These are phyloP conservation scores for Campylorhamphus procurvoides DNA, from an alignment of 2,113 vertebrate species.

Conservation along the genomic window DNA sequence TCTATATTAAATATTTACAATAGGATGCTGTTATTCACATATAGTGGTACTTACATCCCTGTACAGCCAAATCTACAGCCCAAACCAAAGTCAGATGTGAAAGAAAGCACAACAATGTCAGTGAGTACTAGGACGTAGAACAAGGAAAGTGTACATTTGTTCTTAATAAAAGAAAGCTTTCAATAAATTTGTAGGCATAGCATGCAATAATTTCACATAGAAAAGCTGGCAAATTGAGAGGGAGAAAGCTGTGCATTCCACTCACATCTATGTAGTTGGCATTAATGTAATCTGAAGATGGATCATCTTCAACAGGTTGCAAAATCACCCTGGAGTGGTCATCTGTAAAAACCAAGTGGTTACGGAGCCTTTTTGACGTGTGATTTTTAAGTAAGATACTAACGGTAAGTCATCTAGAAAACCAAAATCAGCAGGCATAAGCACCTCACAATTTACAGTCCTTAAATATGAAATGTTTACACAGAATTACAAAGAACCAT, in stretches of 20 bases:
- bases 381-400: slow-evolving; percentile 2
- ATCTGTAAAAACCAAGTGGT: slow-evolving; percentile 79
- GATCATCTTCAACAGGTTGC: slow-evolving; percentile 96
- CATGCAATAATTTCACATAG: slow-evolving; percentile 84
- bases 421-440: background rate
- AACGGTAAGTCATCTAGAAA: background rate
- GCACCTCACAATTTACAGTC: background rate
- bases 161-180: slow-evolving; percentile 83
- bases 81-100: slow-evolving; percentile 99
- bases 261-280: slow-evolving; percentile 99
- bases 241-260: slow-evolving; percentile 79
- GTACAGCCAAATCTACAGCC: slow-evolving; percentile 99
- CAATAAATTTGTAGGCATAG: slow-evolving; percentile 80
- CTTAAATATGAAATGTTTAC: background rate
- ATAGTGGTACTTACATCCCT: slow-evolving; percentile 99
- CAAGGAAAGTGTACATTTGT: slow-evolving; percentile 87
- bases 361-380: slow-evolving; percentile 24
- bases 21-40: slow-evolving; percentile 83
- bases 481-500: background rate
- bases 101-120: slow-evolving; percentile 97
- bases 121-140: slow-evolving; percentile 89
- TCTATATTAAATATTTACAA: slow-evolving; percentile 76
- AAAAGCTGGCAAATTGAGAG: slow-evolving; percentile 71
- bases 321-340: slow-evolving; percentile 99
- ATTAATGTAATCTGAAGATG: slow-evolving; percentile 99